phyloP scores from a whole-genome alignment of 2,797 vertebrate species.

The Euphonia xanthogaster region DNA sequence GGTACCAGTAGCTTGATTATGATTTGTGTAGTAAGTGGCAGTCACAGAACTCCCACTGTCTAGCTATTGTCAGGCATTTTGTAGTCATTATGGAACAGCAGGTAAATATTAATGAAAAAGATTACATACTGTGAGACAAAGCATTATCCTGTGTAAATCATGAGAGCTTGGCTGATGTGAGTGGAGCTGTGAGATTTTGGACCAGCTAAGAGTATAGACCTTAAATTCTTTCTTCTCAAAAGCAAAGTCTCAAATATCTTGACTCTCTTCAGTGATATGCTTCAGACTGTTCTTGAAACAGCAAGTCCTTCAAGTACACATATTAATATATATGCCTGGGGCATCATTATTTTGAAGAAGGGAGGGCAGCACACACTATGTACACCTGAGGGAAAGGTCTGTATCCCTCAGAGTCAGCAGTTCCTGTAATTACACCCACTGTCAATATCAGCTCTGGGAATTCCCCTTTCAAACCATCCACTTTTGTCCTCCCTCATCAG shows the following conservation, averaged over 20 bases:
- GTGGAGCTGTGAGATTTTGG: background rate
- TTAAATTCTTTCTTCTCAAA: background rate
- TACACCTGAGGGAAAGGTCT: background rate
- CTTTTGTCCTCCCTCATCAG: slow-evolving; percentile 29
- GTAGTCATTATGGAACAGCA: slow-evolving; percentile 57
- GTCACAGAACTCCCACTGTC: slow-evolving; percentile 52
- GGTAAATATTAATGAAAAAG: slow-evolving; percentile 54
- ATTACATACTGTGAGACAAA: slow-evolving; percentile 2
- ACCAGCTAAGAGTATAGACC: background rate
- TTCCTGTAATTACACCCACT: background rate
- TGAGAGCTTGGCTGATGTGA: background rate
- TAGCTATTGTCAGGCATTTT: slow-evolving; percentile 18
- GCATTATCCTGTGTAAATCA: slow-evolving; percentile 2
- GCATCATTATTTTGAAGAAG: background rate
- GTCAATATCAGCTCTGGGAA: background rate
- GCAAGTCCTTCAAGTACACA: background rate
- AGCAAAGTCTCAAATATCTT: background rate
- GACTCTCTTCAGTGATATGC: background rate
- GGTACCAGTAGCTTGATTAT: background rate
- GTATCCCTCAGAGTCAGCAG: background rate
- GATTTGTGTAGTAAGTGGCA: slow-evolving; percentile 22
- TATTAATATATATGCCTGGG: too few relatives aligned
- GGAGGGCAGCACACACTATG: background rate
- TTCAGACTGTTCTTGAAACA: background rate
- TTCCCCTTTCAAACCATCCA: background rate